phyloP scores from a whole-genome alignment of 2,113 vertebrate species.

The Rhadina sibilatrix region DNA sequence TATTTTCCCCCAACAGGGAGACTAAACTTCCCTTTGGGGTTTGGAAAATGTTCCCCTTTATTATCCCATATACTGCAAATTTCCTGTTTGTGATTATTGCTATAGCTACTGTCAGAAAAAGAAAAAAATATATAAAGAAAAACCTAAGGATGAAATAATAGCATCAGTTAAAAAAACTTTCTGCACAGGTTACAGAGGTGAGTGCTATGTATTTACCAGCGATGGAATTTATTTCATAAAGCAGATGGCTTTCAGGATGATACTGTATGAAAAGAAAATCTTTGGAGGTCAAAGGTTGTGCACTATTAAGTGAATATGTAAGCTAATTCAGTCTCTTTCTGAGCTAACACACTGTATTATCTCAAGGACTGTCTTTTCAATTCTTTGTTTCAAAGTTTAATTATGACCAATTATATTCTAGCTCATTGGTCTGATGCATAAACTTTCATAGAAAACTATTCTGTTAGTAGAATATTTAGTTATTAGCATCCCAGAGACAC shows the following conservation, averaged over 20 bases:
- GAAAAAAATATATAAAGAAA: not conserved
- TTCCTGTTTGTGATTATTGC: not conserved
- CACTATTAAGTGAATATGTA: not conserved
- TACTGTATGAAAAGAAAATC: not conserved
- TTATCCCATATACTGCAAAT: not conserved
- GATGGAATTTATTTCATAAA: not conserved
- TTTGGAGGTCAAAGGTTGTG: not conserved
- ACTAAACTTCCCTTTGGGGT: not conserved
- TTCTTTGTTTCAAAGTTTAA: not conserved
- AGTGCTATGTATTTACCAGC: not conserved
- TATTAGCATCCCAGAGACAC: not conserved
- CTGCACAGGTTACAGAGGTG: not conserved
- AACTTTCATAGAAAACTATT: not conserved
- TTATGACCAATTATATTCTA: constrained; percentile 12
- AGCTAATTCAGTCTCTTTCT: not conserved
- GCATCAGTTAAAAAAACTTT: not conserved
- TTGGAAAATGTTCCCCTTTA: not conserved
- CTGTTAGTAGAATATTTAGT: not conserved
- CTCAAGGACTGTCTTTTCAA: not conserved
- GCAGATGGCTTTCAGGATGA: not conserved
- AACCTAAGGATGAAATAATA: not conserved
- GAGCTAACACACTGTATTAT: not conserved
- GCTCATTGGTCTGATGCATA: constrained; percentile 22
- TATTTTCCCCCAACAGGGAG: not conserved
- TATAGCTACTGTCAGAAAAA: not conserved